Conservation (phyloP, 2,888 invertebrate species). For the Branchipolynoe longqiensis region DNA sequence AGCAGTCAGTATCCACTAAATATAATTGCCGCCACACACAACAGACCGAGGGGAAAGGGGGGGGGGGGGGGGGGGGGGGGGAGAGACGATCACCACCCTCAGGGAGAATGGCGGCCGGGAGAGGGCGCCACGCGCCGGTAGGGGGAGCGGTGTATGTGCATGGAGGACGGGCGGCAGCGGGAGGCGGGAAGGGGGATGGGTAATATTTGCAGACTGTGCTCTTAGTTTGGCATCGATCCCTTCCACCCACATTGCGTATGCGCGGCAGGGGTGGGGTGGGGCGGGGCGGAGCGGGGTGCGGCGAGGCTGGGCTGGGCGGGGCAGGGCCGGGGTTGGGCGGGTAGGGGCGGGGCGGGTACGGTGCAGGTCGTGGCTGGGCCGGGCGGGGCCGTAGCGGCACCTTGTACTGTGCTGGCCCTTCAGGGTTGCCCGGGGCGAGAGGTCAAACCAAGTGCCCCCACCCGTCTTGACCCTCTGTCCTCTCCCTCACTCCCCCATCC, state of each 20-base stretch:
- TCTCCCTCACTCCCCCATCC: neutral
- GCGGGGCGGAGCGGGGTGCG: neutral
- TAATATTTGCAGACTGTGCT: no score
- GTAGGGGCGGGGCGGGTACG: no score
- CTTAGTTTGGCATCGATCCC: no score
- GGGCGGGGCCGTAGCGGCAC: neutral
- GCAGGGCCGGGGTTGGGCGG: neutral
- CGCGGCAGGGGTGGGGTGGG: neutral
- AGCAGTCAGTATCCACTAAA: no score
- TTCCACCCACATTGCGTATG: neutral
- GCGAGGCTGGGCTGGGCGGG: neutral
- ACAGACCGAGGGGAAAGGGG: neutral
- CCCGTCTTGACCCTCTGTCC: neutral
- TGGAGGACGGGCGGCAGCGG: neutral
- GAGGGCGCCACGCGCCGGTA: neutral
- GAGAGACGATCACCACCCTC: neutral
- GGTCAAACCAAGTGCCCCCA: neutral
- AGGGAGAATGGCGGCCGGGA: neutral
- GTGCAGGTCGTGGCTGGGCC: no score
- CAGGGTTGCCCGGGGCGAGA: neutral
- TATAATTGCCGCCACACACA: no score
- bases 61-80: neutral
- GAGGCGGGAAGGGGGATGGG: no score
- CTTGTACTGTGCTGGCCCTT: neutral
- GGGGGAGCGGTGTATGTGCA: neutral